These are phyloP conservation scores for Xenopus tropicalis DNA, from an alignment of 2,113 vertebrate genomes.

Conservation along the genomic window DNA sequence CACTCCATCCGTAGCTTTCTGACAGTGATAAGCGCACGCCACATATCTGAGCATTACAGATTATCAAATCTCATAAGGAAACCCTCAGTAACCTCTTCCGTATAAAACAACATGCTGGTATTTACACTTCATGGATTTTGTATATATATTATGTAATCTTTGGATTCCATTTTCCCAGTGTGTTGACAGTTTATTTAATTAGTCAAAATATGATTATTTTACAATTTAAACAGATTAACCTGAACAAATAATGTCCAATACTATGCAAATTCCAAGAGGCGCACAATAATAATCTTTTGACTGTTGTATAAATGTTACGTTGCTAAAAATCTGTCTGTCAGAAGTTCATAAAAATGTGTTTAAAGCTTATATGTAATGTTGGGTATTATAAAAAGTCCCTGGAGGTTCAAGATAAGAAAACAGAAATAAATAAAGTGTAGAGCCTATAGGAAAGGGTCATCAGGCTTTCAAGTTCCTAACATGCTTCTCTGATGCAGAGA, in stretches of 20 bases:
- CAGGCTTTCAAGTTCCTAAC: no score
- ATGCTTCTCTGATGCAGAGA: no score
- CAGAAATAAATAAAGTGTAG: no score
- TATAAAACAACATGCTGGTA: not conserved
- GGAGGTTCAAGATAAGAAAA: no score
- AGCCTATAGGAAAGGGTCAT: no score
- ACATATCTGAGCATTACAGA: no score
- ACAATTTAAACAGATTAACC: not conserved
- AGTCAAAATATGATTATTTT: not conserved
- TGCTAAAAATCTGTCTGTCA: not conserved
- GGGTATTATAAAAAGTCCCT: no score
- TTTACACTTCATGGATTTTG: no score
- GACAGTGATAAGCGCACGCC: no score
- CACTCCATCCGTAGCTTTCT: no score
- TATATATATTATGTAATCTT: not conserved
- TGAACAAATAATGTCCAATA: not conserved
- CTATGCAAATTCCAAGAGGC: not conserved
- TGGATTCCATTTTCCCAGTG: not conserved
- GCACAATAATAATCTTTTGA: not conserved
- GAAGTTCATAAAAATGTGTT: not conserved
- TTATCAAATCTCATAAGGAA: no score
- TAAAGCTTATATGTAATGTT: not conserved
- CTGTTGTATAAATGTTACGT: not conserved
- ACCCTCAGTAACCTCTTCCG: not conserved
- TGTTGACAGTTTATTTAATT: not conserved